phyloP scores from a whole-genome alignment of 2,888 invertebrate genomes.

The Deroplatys truncata region DNA sequence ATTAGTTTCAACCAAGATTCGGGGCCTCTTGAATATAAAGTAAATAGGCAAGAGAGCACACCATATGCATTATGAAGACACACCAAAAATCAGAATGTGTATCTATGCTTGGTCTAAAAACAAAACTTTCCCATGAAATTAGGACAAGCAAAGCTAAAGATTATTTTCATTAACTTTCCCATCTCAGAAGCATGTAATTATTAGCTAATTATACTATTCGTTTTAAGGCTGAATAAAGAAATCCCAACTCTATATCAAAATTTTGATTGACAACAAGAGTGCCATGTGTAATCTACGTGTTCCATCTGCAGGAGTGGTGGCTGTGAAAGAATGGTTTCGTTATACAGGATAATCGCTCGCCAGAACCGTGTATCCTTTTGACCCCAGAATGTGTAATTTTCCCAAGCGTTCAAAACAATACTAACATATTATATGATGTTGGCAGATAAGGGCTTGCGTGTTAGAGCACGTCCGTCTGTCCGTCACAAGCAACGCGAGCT shows the following conservation, averaged over 20 bases:
- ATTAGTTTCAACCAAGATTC: too few species aligned
- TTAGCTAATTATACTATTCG: not conserved
- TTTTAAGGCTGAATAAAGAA: not conserved
- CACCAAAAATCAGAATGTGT: too few species aligned
- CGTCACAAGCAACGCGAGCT: not conserved
- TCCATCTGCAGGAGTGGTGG: not conserved
- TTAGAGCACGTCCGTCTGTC: not conserved
- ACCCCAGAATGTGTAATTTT: not conserved
- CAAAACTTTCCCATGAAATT: not conserved
- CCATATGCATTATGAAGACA: too few species aligned
- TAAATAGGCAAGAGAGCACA: too few species aligned
- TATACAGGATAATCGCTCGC: not conserved
- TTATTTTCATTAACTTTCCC: not conserved
- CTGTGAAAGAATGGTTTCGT: not conserved
- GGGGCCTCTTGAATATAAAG: too few species aligned
- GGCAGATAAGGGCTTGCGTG: not conserved
- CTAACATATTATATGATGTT: not conserved
- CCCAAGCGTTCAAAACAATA: not conserved
- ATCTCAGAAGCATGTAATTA: not conserved
- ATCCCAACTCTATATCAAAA: not conserved
- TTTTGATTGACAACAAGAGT: not conserved
- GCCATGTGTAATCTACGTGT: not conserved
- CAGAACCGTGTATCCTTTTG: not conserved
- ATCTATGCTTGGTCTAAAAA: not conserved
- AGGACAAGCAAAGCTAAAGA: not conserved